Evolutionary conservation across 2,888 invertebrate species (phyloP), one percentile per base, ranked within the genome.

Genomic region (Cerastoderma edule): DNA sequence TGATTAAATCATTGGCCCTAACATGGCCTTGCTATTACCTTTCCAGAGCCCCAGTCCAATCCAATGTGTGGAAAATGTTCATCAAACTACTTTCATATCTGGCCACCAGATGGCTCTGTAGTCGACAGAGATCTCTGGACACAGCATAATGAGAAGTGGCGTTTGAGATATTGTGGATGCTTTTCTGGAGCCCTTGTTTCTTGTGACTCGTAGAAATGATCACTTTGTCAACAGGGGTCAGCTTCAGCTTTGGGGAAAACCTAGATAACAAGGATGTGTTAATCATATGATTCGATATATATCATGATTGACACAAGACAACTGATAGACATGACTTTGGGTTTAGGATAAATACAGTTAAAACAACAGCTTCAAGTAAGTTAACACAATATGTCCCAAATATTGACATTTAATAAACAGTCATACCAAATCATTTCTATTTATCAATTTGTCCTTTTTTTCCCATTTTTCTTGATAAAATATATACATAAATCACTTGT

Each of bases 91-190:
- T 74, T 10, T 82, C 76, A 33, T 77, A 71, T 32, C 86, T 68
- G 2, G 80, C 83, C 39, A 85, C 76, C 6, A 88, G 68, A 73
- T 88, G 87, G 53, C 83, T 77, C 53, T 85, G 75, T 28, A 91
- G 83, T 39, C 80, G 68, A 27, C 77, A 75, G n/a, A 91, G 76
- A 27, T 88, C 86, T 16, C 80, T 28, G 13, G 74, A 84, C 56
- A 90, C 90, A 6, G 79, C 80, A 22, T 46, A 72, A 72, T 92
- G 92, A 0, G 89, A 88, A 0, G 89, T 89, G 13, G 92, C 92
- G 71, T 91, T 91, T 53, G 84, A 78, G 56, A 92, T 87, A 30
- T 84, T 82, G 64, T 88, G 72, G 13, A 91, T 65, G 16, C 80
- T 83, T 32, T 85, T 73, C 75, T 87, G 86, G 19, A 92, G 72